Base-by-base conservation (phyloP, 2,888 invertebrate genomes). In the Gibbula magus region DNA sequence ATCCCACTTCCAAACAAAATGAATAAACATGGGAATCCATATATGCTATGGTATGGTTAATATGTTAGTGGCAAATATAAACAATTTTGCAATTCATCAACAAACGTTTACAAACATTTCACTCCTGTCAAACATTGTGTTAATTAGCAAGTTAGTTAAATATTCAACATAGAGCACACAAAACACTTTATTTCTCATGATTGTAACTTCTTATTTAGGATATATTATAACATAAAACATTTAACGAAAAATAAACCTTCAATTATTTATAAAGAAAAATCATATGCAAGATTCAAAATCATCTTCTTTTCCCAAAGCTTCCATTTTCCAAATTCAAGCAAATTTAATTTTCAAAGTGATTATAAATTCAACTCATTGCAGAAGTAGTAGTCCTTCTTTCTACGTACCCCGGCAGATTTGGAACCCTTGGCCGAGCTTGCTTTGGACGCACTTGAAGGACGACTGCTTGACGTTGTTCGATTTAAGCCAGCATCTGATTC, bases 341-440 rank as follows among this genome's bases (percentile, higher is more conserved):
- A 45, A 45, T 10, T 4, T 45, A 45, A 45, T 45, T 45, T 45
- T 13, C 45, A 8, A 45, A 45, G 5, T 13, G 13, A 45, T 45
- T 45, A 45, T 45, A 10, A 4, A 45, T 45, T 45, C 45, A 45
- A 45, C 5, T 10, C 10, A 35, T 13, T 45, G 13, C 13, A 45
- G 45, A 10, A 8, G 4, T 5, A 1, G 10, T 45, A 10, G 45
- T 45, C n/a, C n/a, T n/a, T n/a, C n/a, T n/a, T n/a, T 8, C 13
- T 18, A 77, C 82, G 67, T 79, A 83, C 82, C 81, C 82, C 82
- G 4, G 78, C 70, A 1, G 81, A 79, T 61, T 83, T 83, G 53
- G 80, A 52, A 35, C 53, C 45, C 52, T 83, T 83, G 54, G 10
- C 75, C 25, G 79, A 75, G 20, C 77, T 56, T 20, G 56, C 70